Conservation (phyloP, 2,888 invertebrate species). For the Aleiodes testaceus region DNA sequence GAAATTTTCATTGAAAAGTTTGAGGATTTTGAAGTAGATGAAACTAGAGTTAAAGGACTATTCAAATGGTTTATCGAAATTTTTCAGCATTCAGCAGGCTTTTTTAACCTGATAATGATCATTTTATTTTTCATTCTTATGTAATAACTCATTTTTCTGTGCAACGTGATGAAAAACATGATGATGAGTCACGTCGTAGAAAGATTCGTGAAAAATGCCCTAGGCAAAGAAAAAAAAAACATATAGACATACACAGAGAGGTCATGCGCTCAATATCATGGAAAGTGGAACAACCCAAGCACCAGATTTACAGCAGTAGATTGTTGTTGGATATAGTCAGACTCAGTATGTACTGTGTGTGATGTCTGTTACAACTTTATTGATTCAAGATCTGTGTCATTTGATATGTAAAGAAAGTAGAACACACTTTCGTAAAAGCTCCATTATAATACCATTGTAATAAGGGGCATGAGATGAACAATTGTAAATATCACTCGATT, state of each 20-base stretch:
- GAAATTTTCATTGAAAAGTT: too few relatives aligned
- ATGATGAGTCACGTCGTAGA: slow-evolving; percentile 8
- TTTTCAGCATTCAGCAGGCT: too few relatives aligned
- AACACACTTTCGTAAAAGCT: slow-evolving; percentile 27
- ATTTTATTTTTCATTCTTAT: too few relatives aligned
- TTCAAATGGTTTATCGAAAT: too few relatives aligned
- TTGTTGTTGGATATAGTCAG: slow-evolving; percentile 37
- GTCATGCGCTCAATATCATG: slow-evolving; percentile 23
- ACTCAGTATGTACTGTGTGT: slow-evolving; percentile 27
- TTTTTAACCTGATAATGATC: too few relatives aligned
- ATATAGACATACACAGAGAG: neutral
- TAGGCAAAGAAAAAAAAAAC: neutral
- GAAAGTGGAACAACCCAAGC: slow-evolving; percentile 40
- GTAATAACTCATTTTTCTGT: neutral
- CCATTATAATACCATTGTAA: neutral
- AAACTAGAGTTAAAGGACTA: too few relatives aligned
- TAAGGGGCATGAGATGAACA: too few relatives aligned
- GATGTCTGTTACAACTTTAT: slow-evolving; percentile 33
- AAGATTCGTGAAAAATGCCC: slow-evolving; percentile 5
- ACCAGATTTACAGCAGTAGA: slow-evolving; percentile 39
- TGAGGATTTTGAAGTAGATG: too few relatives aligned
- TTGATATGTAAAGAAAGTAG: slow-evolving; percentile 33
- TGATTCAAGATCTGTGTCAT: slow-evolving; percentile 39
- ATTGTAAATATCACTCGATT: too few relatives aligned
- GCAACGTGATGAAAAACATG: slow-evolving; percentile 3